Percentiles rank a stretch among this genome's conserved stretches.
Evolutionary conservation across 2,113 vertebrate genomes (phyloP).

Genomic region (Casuarius casuarius): DNA sequence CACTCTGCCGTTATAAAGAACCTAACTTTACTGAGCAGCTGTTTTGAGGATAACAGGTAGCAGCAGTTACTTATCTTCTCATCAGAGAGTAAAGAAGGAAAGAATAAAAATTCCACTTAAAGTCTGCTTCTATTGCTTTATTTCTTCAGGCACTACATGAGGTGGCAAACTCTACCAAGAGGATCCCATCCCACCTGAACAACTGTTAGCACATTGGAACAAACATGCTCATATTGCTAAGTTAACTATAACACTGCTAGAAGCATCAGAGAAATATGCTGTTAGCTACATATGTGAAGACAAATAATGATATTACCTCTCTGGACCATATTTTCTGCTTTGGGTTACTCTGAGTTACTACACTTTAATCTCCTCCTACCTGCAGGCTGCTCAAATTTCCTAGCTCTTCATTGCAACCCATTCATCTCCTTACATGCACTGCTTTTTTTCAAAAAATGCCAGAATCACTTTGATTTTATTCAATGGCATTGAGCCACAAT

Average conservation of each 20-base stretch:
- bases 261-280: background rate
- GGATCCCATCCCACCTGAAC: background rate
- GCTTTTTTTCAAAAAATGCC: background rate
- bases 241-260: background rate
- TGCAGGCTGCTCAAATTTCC: background rate
- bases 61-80: background rate
- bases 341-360: background rate
- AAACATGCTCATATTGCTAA: background rate
- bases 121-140: background rate
- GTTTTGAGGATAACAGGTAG: slow-evolving; percentile 36
- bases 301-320: background rate
- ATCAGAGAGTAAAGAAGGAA: background rate
- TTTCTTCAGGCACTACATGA: background rate
- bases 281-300: background rate
- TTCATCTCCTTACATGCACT: background rate
- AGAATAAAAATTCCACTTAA: background rate
- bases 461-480: background rate
- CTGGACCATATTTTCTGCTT: background rate
- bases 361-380: background rate
- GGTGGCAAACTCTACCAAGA: background rate
- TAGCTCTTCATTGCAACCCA: background rate
- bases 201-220: background rate
- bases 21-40: slow-evolving; percentile 40
- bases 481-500: background rate
- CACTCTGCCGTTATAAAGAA: slow-evolving; percentile 26